Base-by-base conservation (phyloP, 1,140 invertebrate genomes). In the Chrysomallon squamiferum region DNA sequence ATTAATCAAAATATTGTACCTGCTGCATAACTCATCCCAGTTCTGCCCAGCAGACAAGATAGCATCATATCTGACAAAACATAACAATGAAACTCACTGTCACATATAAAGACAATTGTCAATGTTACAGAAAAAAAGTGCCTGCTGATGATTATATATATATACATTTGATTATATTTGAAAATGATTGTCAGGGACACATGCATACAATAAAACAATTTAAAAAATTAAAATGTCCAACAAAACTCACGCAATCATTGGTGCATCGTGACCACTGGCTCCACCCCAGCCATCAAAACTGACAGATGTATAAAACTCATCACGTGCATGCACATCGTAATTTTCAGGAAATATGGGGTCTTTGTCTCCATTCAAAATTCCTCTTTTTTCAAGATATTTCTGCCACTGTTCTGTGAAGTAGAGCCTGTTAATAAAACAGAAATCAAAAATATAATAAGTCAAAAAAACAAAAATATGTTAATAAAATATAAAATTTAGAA, bases 221-320 rank as follows among this genome's bases (percentile, higher is more conserved):
- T n/a, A n/a, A n/a, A n/a, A n/a, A n/a, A n/a, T n/a, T n/a, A n/a
- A n/a, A n/a, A n/a, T n/a, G n/a, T n/a, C n/a, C n/a, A n/a, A n/a
- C n/a, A n/a, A n/a, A 33, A 74, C 76, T 59, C 68, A 84, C 68
- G 84, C 84, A 59, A 85, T 85, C 74, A 85, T 81, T 11, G 81
- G 76, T 22, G 83, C 80, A 68, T 85, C 84, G 67, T 84, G 80
- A 5, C 84, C 84, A 64, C 77, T 80, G 20, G 80, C 59, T 45
- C 84, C 84, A 41, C 78, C 83, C 76, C 80, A 81, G 9, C 81
- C 83, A 68, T 49, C 43, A 60, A 62, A 80, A 62, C 80, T 82
- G 22, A 80, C 18, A 32, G 56, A 69, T 38, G 76, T 78, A 50
- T 84, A 84, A 67, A 80, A 80, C 18, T 63, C 59, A 73, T 85